Evolutionary conservation across 2,888 invertebrate species (phyloP), one percentile per base, ranked within the genome.

Genomic region (Phalera bucephala): DNA sequence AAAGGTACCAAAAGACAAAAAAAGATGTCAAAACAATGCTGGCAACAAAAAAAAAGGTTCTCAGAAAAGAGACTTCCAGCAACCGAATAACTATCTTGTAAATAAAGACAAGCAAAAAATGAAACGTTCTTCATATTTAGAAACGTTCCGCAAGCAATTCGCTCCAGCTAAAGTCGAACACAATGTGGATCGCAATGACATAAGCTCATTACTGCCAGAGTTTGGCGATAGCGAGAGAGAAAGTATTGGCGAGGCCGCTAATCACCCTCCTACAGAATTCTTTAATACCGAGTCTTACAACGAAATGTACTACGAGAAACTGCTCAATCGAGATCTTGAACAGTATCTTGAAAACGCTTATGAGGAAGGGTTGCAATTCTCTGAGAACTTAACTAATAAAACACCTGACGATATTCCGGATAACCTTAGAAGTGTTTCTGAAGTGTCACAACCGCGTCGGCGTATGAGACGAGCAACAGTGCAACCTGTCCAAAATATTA

Each of bases 181-280:
- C 9, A 58, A 54, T 28, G 43, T 40, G 6, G 52, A 62, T 23
- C 54, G 54, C 5, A 47, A 44, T 34, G 86, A 86, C 47, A 77
- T 87, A 54, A 71, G 86, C 12, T 89, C 89, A 5, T 36, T 85
- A 45, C 80, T 80, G 3, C 89, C 89, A 2, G 82, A 89, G 64
- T 74, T 71, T 37, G 89, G 89, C 4, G 89, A 89, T 33, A 87
- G 86, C 3, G 86, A 87, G 52, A 72, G 76, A 47, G 87, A 80
- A 51, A 86, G 83, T 49, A 72, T 89, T 3, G 67, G 59, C 7
- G 82, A 77, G 9, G 81, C 72, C 2, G 38, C 49, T 1, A 59
- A 55, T 27, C 66, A 63, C 44, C 58, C 61, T 9, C 45, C 33
- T 1, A 49, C 57, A 29, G 87, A 85, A 2, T 89, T 84, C 48